Conservation (phyloP, 2,888 invertebrate species). For the Idaea dimidiata region DNA sequence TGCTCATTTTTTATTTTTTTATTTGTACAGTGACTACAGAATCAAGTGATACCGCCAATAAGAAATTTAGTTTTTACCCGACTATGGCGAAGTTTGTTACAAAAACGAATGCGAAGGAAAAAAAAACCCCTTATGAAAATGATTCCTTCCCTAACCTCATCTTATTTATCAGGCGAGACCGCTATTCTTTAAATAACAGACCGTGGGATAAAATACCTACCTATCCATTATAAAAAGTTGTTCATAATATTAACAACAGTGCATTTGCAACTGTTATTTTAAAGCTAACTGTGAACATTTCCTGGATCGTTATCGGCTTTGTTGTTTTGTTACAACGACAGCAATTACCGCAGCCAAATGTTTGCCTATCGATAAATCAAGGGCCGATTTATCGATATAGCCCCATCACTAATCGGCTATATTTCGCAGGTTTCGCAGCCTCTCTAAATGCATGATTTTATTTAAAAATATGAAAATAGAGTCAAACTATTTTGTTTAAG, state of each 20-base stretch:
- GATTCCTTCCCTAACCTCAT: no score
- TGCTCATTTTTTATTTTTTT: no score
- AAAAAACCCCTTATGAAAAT: no score
- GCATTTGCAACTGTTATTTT: neutral
- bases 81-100: no score
- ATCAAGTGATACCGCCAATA: no score
- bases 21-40: no score
- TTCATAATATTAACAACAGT: constrained; percentile 12
- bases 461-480: neutral
- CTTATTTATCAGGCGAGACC: neutral
- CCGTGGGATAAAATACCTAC: neutral
- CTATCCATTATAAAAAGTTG: neutral
- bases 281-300: constrained; percentile 5
- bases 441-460: constrained; percentile 31
- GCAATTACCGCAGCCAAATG: neutral
- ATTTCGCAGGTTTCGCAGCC: constrained; percentile 28
- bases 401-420: constrained; percentile 17
- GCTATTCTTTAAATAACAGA: neutral
- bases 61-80: no score
- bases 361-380: constrained; percentile 6
- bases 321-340: neutral
- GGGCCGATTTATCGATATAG: constrained; percentile 11
- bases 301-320: constrained; percentile 3
- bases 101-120: no score
- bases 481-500: neutral